These are phyloP conservation scores for Hydrocynus forskahlii DNA, from an alignment of 2,797 vertebrate species.

Conservation along the genomic window DNA sequence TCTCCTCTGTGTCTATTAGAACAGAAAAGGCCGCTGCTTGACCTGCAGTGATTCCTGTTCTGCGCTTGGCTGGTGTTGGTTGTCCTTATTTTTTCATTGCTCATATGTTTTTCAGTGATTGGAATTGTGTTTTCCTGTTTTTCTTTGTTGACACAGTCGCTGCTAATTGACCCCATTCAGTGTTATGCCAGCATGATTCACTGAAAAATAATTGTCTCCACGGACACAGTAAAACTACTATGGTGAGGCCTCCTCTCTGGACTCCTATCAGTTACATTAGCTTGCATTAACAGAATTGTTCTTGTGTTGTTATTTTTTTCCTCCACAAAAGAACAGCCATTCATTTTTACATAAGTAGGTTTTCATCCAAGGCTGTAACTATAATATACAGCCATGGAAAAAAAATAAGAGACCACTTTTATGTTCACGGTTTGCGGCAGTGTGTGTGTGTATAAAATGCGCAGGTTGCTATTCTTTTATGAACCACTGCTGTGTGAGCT, in stretches of 20 bases:
- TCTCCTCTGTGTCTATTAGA: neutral
- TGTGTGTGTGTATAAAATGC: too few species aligned
- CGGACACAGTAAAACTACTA: neutral
- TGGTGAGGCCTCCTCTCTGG: neutral
- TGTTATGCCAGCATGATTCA: neutral
- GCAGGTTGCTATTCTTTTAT: too few species aligned
- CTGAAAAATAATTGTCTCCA: neutral
- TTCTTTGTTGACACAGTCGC: neutral
- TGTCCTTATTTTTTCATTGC: neutral
- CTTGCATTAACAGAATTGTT: constrained; percentile 5
- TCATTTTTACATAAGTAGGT: too few species aligned
- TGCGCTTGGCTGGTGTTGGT: neutral
- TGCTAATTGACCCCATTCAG: neutral
- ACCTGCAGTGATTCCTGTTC: neutral
- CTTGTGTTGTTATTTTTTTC: too few species aligned
- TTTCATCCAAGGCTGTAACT: too few species aligned
- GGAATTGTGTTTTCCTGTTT: neutral
- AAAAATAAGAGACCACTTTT: too few species aligned
- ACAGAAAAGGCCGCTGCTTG: neutral
- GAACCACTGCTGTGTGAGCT: too few species aligned
- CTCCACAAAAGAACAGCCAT: too few species aligned
- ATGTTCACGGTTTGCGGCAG: too few species aligned
- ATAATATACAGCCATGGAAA: too few species aligned
- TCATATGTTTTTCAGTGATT: neutral
- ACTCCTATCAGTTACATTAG: neutral